These are phyloP conservation scores for Phrixothrix hirtus DNA, from an alignment of 2,888 invertebrate genomes.

Conservation along the genomic window DNA sequence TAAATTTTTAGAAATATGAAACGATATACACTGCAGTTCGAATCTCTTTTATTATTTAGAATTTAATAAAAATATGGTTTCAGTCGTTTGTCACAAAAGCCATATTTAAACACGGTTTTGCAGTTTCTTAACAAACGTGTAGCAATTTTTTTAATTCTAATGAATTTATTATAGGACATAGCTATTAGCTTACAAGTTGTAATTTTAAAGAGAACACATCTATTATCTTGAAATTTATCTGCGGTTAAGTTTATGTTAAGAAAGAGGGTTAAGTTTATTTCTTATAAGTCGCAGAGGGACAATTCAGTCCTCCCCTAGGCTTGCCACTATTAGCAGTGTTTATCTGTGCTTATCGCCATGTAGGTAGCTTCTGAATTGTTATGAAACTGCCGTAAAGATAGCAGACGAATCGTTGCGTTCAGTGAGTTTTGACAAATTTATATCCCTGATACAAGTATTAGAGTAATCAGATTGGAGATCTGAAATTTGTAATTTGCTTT, in stretches of 20 bases:
- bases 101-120: too few species aligned
- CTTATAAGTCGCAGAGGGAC: conserved; percentile 30
- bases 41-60: too few species aligned
- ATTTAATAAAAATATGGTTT: too few species aligned
- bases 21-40: too few species aligned
- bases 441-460: conserved; percentile 20
- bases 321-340: conserved; percentile 36
- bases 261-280: conserved; percentile 29
- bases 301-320: conserved; percentile 32
- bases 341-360: conserved; percentile 38
- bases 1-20: too few species aligned
- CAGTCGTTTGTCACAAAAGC: too few species aligned
- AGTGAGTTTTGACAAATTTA: conserved; percentile 28
- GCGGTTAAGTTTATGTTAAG: conserved; percentile 25
- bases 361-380: conserved; percentile 35
- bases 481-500: conserved; percentile 14
- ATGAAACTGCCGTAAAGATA: conserved; percentile 37
- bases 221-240: conserved; percentile 19
- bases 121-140: too few species aligned
- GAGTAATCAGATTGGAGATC: conserved; percentile 14
- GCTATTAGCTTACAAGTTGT: neutral
- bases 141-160: neutral
- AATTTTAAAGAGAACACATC: conserved; percentile 1
- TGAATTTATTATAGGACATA: neutral
- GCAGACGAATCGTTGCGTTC: conserved; percentile 26